Evolutionary conservation across 1,140 invertebrate species (phyloP).

Genomic region (Triops cancriformis): DNA sequence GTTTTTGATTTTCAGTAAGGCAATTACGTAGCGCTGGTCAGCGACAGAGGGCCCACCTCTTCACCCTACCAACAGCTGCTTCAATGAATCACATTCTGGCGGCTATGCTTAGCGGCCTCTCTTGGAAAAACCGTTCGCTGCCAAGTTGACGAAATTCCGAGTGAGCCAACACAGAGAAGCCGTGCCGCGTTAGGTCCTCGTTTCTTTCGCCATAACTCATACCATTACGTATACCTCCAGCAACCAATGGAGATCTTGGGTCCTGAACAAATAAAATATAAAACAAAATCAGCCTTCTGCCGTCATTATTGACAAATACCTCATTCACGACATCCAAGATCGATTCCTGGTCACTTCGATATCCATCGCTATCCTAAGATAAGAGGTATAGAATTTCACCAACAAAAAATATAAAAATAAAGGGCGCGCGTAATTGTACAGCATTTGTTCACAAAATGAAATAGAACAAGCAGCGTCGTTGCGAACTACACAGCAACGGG

Average conservation of each 20-base stretch:
- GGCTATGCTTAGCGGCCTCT: not conserved
- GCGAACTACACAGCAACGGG: no score
- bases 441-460: no score
- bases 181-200: not conserved
- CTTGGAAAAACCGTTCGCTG: not conserved
- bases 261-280: no score
- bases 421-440: no score
- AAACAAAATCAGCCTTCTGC: no score
- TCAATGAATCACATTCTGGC: not conserved
- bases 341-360: not conserved
- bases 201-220: not conserved
- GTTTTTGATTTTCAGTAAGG: slow-evolving; percentile 1
- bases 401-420: no score
- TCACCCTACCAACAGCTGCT: not conserved
- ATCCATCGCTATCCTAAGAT: not conserved
- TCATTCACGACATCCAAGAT: not conserved
- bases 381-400: no score
- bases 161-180: not conserved
- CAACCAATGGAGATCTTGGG: not conserved
- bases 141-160: not conserved
- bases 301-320: not conserved
- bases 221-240: not conserved
- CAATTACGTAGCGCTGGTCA: not conserved
- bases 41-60: not conserved
- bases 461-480: no score